These are phyloP conservation scores for Chaenodraco wilsoni DNA, from an alignment of 2,797 vertebrate species.

Conservation along the genomic window DNA sequence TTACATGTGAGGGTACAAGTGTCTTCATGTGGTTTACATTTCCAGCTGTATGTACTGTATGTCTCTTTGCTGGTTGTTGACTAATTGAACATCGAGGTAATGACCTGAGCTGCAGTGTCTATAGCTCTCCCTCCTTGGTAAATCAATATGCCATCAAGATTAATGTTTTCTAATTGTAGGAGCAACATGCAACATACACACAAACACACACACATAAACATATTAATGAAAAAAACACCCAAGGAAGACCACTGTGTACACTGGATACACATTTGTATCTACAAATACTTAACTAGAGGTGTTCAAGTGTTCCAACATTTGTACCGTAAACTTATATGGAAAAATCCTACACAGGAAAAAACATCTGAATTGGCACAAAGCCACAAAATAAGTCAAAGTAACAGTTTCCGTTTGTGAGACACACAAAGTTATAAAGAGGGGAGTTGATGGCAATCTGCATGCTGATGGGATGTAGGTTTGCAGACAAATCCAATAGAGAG, in stretches of 20 bases:
- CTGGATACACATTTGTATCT: neutral
- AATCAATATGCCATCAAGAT: slow-evolving; percentile 6
- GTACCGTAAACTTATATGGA: neutral
- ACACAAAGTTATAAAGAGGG: neutral
- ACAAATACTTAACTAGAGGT: no score
- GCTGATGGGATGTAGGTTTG: neutral
- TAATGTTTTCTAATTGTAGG: slow-evolving; percentile 16
- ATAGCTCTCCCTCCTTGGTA: neutral
- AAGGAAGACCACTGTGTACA: no score
- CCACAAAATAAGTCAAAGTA: neutral
- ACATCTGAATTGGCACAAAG: neutral
- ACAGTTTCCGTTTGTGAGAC: slow-evolving; percentile 8
- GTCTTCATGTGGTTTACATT: no score
- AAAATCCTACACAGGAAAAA: slow-evolving; percentile 1
- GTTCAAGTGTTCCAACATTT: neutral
- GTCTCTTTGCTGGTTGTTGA: neutral
- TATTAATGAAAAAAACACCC: no score
- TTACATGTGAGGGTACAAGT: neutral
- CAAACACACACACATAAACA: neutral
- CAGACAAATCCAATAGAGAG: neutral
- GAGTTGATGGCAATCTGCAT: slow-evolving; percentile 34
- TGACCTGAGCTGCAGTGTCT: neutral
- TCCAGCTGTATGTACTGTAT: no score
- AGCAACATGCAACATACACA: slow-evolving; percentile 4
- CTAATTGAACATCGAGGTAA: neutral